phyloP scores from a whole-genome alignment of 1,140 invertebrate species.

The Pollicipes pollicipes region DNA sequence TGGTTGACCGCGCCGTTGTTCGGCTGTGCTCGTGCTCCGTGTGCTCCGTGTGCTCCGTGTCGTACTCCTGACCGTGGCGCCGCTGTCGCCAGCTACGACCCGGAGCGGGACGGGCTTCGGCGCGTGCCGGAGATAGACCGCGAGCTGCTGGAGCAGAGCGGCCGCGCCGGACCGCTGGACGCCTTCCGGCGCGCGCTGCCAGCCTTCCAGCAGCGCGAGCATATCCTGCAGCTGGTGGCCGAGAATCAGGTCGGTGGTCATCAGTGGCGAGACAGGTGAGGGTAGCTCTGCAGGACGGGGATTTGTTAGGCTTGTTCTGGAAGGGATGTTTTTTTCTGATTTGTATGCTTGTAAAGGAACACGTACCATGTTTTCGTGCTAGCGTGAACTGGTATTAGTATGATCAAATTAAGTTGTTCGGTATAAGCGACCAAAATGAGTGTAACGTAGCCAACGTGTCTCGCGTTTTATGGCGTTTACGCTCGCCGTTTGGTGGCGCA shows the following conservation, averaged over 20 bases:
- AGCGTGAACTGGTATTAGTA: no score
- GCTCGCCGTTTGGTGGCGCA: no score
- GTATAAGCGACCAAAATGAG: no score
- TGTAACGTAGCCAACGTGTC: no score
- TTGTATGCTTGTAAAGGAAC: no score
- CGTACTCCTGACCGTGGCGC: background rate
- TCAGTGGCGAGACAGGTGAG: slow-evolving; percentile 27
- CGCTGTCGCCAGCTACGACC: background rate
- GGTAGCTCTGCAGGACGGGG: background rate
- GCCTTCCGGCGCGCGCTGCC: slow-evolving; percentile 17
- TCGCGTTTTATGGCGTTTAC: no score
- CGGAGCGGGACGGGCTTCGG: background rate
- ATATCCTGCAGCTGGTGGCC: slow-evolving; percentile 15
- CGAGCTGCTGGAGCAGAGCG: slow-evolving; percentile 7
- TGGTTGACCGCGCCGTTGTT: no score
- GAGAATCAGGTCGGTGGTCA: slow-evolving; percentile 26
- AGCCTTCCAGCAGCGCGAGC: slow-evolving; percentile 16
- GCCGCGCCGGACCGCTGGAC: slow-evolving; percentile 17
- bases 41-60: no score
- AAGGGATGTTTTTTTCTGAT: no score
- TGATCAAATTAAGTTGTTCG: no score
- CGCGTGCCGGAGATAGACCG: slow-evolving; percentile 11
- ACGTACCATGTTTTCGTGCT: no score
- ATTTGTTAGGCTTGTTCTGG: background rate
- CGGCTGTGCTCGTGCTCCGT: no score